These are phyloP conservation scores for Harlomillsia oculata DNA, from an alignment of 1,140 invertebrate genomes.

Conservation along the genomic window DNA sequence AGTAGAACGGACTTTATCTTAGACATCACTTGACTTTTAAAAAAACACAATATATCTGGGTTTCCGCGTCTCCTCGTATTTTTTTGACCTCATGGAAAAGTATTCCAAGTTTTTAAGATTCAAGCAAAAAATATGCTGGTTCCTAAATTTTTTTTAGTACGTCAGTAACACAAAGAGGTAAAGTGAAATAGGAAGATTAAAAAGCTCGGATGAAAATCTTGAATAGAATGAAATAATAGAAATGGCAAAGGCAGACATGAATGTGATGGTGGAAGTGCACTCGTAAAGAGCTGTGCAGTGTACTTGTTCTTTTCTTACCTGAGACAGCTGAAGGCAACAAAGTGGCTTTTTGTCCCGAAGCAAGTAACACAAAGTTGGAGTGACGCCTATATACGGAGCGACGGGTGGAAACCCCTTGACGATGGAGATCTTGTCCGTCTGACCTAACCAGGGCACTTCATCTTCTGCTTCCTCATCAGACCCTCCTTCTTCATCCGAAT, in stretches of 20 bases:
- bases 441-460: slow-evolving; percentile 76
- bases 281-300: not conserved
- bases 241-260: not conserved
- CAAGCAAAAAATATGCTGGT: not conserved
- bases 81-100: too few relatives aligned
- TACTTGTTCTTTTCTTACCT: slow-evolving; percentile 47
- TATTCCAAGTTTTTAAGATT: too few relatives aligned
- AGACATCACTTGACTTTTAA: too few relatives aligned
- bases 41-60: too few relatives aligned
- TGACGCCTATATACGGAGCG: slow-evolving; percentile 95
- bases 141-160: not conserved
- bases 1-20: too few relatives aligned
- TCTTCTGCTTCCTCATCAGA: slow-evolving; percentile 80
- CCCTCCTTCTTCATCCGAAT: slow-evolving; percentile 53
- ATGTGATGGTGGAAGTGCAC: too few relatives aligned
- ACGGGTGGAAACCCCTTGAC: slow-evolving; percentile 89
- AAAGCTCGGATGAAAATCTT: not conserved
- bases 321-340: slow-evolving; percentile 87
- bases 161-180: not conserved
- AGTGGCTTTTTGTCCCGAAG: slow-evolving; percentile 90
- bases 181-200: not conserved
- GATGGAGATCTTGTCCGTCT: slow-evolving; percentile 70
- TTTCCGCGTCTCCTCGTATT: too few relatives aligned
- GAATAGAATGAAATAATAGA: not conserved
- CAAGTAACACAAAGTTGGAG: slow-evolving; percentile 89